Conservation (phyloP, 2,888 invertebrate genomes). For the Xanthorhoe spadicearia region DNA sequence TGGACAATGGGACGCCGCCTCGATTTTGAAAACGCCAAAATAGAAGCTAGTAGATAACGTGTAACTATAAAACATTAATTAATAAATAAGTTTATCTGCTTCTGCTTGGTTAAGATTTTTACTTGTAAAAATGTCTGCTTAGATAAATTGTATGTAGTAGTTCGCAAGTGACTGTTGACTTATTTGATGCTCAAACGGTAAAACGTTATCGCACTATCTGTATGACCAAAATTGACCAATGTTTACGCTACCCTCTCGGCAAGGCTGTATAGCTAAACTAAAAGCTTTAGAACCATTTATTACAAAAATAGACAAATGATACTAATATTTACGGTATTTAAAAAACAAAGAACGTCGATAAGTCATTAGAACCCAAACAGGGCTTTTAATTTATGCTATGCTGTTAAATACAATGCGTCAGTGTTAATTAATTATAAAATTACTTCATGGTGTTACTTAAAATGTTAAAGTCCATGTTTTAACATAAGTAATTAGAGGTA, state of each 20-base stretch:
- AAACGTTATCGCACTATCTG: constrained; percentile 15
- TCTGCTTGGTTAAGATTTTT: constrained; percentile 39
- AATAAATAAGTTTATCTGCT: constrained; percentile 22
- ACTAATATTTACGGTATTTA: background rate
- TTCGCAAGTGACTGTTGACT: constrained; percentile 45
- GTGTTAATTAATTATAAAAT: background rate
- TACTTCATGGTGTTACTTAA: background rate
- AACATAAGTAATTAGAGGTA: background rate
- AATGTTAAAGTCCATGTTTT: background rate
- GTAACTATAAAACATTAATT: constrained; percentile 26
- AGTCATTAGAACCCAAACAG: background rate
- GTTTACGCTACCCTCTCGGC: background rate
- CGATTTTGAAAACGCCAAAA: constrained; percentile 45
- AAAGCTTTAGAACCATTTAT: background rate
- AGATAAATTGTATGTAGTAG: constrained; percentile 39
- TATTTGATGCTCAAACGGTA: constrained; percentile 6
- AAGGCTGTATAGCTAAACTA: constrained; percentile 4
- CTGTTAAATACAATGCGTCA: background rate
- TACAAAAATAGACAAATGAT: background rate
- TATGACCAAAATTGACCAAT: constrained; percentile 26
- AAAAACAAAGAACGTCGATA: background rate
- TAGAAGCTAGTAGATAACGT: constrained; percentile 25
- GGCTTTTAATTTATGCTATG: background rate
- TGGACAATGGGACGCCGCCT: constrained; percentile 48
- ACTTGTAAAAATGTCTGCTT: constrained; percentile 27